phyloP scores from a whole-genome alignment of 2,113 vertebrate species.

The Callipepla californica region DNA sequence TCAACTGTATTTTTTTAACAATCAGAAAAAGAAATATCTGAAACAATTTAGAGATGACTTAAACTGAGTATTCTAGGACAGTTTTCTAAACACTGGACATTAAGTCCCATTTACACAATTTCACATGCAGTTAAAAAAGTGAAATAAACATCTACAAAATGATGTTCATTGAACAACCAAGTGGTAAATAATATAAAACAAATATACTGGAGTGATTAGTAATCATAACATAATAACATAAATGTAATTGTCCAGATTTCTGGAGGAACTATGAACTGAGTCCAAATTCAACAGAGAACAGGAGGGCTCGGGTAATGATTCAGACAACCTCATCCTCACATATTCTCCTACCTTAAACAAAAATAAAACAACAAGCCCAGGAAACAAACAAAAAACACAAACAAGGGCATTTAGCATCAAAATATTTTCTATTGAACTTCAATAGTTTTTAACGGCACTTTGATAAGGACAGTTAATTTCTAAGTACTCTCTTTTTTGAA shows the following conservation, averaged over 20 bases:
- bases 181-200: not conserved
- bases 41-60: not conserved
- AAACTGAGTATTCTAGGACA: not conserved
- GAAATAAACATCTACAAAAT: not conserved
- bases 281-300: not conserved
- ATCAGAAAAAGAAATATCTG: not conserved
- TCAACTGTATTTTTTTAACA: not conserved
- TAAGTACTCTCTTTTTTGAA: not conserved
- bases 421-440: not conserved
- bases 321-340: not conserved
- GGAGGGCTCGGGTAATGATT: not conserved
- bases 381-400: not conserved
- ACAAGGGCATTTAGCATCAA: not conserved
- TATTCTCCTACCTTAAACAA: not conserved
- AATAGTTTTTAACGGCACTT: not conserved
- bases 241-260: not conserved
- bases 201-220: not conserved
- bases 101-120: not conserved
- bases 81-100: not conserved
- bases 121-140: not conserved
- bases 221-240: too few species aligned
- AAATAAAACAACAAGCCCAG: too few species aligned
- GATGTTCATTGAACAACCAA: accelerated
- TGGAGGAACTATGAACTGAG: not conserved
- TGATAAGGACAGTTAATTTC: not conserved